Evolutionary conservation across 2,888 invertebrate species (phyloP).

Genomic region (Thumatha senex): DNA sequence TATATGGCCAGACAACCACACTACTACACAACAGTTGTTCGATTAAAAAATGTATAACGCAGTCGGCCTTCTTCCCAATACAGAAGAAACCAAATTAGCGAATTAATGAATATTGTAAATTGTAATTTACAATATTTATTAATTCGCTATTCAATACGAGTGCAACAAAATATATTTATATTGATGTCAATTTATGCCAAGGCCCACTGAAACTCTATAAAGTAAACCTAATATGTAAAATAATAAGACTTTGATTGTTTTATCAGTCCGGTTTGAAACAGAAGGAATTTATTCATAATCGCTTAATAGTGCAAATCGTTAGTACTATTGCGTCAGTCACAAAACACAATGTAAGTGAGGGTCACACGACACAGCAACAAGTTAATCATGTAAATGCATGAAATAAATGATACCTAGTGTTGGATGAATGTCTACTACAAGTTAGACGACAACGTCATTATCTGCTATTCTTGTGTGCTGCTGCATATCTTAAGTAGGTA

Average conservation of each 20-base stretch:
- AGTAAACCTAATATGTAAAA: slow-evolving; percentile 1
- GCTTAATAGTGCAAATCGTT: slow-evolving; percentile 34
- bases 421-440: no score
- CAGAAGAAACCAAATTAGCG: slow-evolving; percentile 15
- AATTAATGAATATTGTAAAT: no score
- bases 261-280: slow-evolving; percentile 19
- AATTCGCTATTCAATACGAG: slow-evolving; percentile 21
- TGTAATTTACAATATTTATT: slow-evolving; percentile 25
- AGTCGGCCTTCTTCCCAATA: slow-evolving; percentile 4
- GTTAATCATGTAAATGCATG: slow-evolving; percentile 21
- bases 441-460: no score
- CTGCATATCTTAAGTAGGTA: no score
- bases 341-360: slow-evolving; percentile 43
- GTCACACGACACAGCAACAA: slow-evolving; percentile 27
- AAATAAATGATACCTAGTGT: slow-evolving; percentile 5
- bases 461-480: no score
- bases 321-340: slow-evolving; percentile 56
- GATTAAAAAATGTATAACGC: no score
- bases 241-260: not conserved
- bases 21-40: no score
- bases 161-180: slow-evolving; percentile 23
- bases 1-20: no score
- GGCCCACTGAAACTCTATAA: slow-evolving; percentile 37
- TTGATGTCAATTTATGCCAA: slow-evolving; percentile 40
- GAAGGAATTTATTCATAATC: slow-evolving; percentile 24